Percentiles rank a stretch among this genome's conserved stretches.
phyloP scores from a whole-genome alignment of 2,113 vertebrate species.

The Sitta europaea region DNA sequence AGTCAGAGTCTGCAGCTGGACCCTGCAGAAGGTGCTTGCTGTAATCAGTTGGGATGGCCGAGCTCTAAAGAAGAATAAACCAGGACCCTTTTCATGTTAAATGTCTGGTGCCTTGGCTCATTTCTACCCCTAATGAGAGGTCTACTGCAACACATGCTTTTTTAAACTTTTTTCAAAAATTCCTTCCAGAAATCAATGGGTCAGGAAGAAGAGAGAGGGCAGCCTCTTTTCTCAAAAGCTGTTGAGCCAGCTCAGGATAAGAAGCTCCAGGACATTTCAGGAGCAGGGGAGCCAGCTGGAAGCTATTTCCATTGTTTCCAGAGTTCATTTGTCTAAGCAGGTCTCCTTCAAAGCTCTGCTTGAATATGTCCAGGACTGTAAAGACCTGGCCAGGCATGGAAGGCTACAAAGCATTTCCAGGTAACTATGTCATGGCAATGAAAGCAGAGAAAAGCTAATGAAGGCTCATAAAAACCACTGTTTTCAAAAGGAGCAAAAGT shows the following conservation, averaged over 20 bases:
- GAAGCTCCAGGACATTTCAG: background rate
- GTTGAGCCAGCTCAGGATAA: background rate
- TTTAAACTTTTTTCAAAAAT: background rate
- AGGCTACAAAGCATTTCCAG: background rate
- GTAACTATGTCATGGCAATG: background rate
- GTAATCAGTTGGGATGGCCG: too few species aligned
- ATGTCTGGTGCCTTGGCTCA: too few species aligned
- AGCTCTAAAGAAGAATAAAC: too few species aligned
- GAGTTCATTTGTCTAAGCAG: background rate
- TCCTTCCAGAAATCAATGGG: background rate
- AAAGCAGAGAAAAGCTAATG: background rate
- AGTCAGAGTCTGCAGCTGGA: too few species aligned
- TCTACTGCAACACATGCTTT: background rate
- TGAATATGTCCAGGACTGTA: background rate
- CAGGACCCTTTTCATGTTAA: too few species aligned
- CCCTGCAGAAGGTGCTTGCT: too few species aligned
- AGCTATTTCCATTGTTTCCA: background rate
- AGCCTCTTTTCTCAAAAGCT: background rate
- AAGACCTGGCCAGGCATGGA: background rate
- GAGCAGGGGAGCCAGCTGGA: background rate
- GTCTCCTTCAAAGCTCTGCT: background rate
- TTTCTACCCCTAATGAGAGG: too few species aligned
- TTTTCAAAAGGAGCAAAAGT: background rate
- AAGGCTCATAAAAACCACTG: background rate
- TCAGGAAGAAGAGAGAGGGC: background rate